Percentiles rank a stretch among this genome's conserved stretches.
These are phyloP conservation scores for Vireo altiloquus DNA, from an alignment of 2,113 vertebrate genomes.

Conservation along the genomic window DNA sequence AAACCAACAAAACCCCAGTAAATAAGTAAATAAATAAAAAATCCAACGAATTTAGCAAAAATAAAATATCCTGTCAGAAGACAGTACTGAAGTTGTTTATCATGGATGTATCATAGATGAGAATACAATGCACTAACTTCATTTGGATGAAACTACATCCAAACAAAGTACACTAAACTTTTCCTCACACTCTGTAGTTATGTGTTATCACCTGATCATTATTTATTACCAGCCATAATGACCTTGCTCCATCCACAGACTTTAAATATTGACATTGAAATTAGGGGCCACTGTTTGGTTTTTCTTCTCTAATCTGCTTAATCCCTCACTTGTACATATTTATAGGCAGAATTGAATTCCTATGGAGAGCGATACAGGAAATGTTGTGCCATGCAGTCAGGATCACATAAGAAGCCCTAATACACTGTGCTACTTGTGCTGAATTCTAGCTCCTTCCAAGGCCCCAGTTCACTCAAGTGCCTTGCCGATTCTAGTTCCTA, in stretches of 20 bases:
- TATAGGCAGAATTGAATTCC: neutral
- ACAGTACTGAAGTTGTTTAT: neutral
- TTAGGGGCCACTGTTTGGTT: fast-evolving
- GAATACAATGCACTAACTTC: neutral
- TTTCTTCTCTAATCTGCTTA: neutral
- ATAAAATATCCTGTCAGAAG: neutral
- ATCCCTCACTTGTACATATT: neutral
- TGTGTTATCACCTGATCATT: neutral
- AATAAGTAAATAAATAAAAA: neutral
- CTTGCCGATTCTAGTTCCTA: neutral
- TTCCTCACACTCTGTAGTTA: neutral
- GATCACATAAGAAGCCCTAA: neutral
- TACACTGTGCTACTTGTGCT: neutral
- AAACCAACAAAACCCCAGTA: neutral
- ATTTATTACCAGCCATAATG: neutral
- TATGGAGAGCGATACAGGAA: neutral
- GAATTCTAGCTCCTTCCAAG: neutral
- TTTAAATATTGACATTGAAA: neutral
- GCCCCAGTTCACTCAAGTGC: neutral
- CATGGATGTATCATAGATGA: neutral
- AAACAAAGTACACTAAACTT: neutral
- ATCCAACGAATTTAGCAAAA: neutral
- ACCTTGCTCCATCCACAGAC: fast-evolving
- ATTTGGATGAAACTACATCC: neutral
- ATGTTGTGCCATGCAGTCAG: neutral